Percentiles rank a stretch among this genome's conserved stretches.
These are phyloP conservation scores for Megaceryle torquata DNA, from an alignment of 2,113 vertebrate species.

Conservation along the genomic window DNA sequence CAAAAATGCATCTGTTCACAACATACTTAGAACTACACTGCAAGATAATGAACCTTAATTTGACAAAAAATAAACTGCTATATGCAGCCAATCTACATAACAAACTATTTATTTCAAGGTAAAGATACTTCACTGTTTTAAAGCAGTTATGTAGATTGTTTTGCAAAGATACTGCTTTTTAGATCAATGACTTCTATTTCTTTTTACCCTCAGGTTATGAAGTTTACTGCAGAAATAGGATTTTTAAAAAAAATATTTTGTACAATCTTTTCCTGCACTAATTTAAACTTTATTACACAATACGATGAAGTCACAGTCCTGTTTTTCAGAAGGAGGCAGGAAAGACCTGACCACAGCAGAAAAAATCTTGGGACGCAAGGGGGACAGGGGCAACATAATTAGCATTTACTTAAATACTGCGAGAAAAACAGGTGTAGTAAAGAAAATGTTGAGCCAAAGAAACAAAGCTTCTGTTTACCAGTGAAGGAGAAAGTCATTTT, in stretches of 20 bases:
- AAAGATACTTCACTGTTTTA: not conserved
- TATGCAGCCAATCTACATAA: not conserved
- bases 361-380: not conserved
- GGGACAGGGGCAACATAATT: not conserved
- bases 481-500: not conserved
- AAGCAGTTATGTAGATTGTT: not conserved
- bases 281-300: constrained; percentile 38
- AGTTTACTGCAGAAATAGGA: not conserved
- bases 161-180: not conserved
- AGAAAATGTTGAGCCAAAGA: not conserved
- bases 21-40: not conserved
- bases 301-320: not conserved
- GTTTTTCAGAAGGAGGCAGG: constrained; percentile 46
- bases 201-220: not conserved
- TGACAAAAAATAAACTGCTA: not conserved
- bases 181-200: not conserved
- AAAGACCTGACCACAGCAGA: constrained; percentile 45
- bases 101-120: not conserved
- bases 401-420: not conserved
- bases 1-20: not conserved
- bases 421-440: constrained; percentile 13
- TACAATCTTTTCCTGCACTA: not conserved
- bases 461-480: not conserved
- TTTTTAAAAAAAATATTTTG: not conserved
- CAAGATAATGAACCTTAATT: not conserved